A percentile compares a stretch with the other conserved stretches of the same genome.
Evolutionary conservation across 2,113 vertebrate genomes (phyloP).

Genomic region (Ptilonorhynchus violaceus): DNA sequence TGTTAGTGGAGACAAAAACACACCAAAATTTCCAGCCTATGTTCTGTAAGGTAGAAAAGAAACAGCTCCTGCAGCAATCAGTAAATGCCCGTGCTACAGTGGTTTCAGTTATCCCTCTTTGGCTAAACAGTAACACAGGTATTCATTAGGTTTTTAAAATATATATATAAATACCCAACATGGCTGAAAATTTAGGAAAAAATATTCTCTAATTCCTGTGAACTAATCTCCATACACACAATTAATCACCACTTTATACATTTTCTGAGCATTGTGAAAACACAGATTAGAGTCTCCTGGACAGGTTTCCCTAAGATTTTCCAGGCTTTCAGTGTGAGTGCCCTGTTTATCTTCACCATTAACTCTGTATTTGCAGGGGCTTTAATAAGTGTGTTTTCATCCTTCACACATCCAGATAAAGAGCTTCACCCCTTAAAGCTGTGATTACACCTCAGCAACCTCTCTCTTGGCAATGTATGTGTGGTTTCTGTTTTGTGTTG

Average conservation of each 20-base stretch:
- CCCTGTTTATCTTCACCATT: background rate
- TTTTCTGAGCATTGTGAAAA: background rate
- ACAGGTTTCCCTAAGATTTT: background rate
- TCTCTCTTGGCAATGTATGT: background rate
- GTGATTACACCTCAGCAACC: constrained; percentile 24
- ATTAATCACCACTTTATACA: background rate
- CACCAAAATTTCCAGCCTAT: background rate
- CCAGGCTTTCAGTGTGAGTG: background rate
- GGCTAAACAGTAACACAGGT: background rate
- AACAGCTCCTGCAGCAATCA: background rate
- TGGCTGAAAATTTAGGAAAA: background rate
- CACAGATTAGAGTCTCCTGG: background rate
- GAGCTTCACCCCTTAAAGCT: constrained; percentile 6
- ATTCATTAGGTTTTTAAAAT: background rate
- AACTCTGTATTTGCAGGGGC: background rate
- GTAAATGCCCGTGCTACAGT: background rate
- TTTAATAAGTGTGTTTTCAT: constrained; percentile 6
- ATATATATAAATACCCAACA: rapidly evolving
- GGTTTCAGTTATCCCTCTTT: background rate
- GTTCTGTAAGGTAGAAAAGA: background rate
- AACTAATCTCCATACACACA: background rate
- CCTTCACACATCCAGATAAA: background rate
- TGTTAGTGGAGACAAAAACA: background rate
- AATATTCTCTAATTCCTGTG: background rate
- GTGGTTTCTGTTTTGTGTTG: constrained; percentile 36